phyloP scores from a whole-genome alignment of 2,113 vertebrate genomes.

The Pteruthius melanotis region DNA sequence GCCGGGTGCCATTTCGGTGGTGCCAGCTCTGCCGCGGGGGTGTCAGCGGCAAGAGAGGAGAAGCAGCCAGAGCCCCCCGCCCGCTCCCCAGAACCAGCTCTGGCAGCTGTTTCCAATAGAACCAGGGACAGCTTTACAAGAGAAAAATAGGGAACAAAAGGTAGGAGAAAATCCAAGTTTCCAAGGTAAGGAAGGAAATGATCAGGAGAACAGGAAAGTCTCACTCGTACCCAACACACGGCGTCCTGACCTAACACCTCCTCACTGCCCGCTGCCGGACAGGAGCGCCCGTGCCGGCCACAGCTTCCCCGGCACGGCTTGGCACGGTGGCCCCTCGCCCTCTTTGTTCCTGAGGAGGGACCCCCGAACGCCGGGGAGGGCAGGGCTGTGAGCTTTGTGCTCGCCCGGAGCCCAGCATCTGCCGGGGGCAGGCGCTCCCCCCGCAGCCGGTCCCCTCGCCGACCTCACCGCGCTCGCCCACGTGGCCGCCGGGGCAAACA shows the following conservation, averaged over 20 bases:
- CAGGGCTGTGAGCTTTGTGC: conserved; percentile 68
- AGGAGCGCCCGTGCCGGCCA: background rate
- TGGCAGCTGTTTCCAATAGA: conserved; percentile 39
- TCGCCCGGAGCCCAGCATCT: conserved; percentile 64
- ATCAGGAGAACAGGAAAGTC: conserved; percentile 62
- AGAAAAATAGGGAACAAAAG: conserved; percentile 54
- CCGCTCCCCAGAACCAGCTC: background rate
- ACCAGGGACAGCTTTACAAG: background rate
- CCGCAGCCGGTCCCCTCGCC: background rate
- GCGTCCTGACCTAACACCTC: conserved; percentile 25
- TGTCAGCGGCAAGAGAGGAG: rapidly evolving
- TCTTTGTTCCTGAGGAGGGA: conserved; percentile 66
- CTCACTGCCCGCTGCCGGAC: background rate
- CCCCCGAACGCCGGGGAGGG: conserved; percentile 60
- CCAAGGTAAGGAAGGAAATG: conserved; percentile 71
- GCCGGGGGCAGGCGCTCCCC: conserved; percentile 16
- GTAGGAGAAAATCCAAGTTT: conserved; percentile 62
- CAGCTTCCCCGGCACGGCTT: background rate
- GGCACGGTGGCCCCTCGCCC: background rate
- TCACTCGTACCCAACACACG: conserved; percentile 40
- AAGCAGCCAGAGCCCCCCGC: background rate
- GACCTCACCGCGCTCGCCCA: conserved; percentile 22
- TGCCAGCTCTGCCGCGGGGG: background rate
- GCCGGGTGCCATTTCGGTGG: background rate
- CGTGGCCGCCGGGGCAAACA: conserved; percentile 39